Evolutionary conservation across 2,113 vertebrate species (phyloP), one percentile per base, ranked within the genome.

Genomic region (Gadus chalcogrammus): DNA sequence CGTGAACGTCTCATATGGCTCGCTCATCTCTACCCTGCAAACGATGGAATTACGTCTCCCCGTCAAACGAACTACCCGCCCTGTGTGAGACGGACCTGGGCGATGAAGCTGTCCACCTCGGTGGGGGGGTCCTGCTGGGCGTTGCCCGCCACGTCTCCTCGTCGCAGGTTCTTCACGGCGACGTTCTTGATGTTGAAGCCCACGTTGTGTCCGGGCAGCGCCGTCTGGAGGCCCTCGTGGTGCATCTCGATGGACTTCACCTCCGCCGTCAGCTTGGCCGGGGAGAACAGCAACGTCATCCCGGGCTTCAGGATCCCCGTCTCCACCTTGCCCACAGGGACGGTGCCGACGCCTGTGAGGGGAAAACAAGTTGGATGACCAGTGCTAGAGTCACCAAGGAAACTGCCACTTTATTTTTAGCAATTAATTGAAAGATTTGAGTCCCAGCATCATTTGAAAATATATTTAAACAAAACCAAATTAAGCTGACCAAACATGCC

Each of bases 121-220:
- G 84, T 83, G 0, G 93, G 93, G 2, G 93, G 93, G 20, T 94
- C 92, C 20, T 90, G 91, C 70, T 92, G 91, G 62, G 91, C 90
- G 8, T 93, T 91, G 0, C 91, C 93, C 1, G 90, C 90, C n/a
- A 89, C 88, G 0, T 88, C 87, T 0, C 92, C 88, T 5, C 87
- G 65, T 16, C 89, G 89, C 67, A 93, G 81, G 62, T 89, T 93
- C 80, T 93, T 94, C 1, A 93, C 91, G 0, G 91, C 74, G 15
- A 91, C 77, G 1, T 91, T 91, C 78, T 91, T 91, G n/a, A 91
- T 88, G 77, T 93, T 90, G 77, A 94, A 95, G 69, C 90, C 89
- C 4, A 93, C 85, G 15, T 91, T 92, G 83, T 90, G 91, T 1
- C 92, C 92, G 0, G 89, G 87, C n/a, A 92, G 85, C 8, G 89